These are phyloP conservation scores for Leptoteleia sp. DNA, from an alignment of 1,140 invertebrate genomes.

Conservation along the genomic window DNA sequence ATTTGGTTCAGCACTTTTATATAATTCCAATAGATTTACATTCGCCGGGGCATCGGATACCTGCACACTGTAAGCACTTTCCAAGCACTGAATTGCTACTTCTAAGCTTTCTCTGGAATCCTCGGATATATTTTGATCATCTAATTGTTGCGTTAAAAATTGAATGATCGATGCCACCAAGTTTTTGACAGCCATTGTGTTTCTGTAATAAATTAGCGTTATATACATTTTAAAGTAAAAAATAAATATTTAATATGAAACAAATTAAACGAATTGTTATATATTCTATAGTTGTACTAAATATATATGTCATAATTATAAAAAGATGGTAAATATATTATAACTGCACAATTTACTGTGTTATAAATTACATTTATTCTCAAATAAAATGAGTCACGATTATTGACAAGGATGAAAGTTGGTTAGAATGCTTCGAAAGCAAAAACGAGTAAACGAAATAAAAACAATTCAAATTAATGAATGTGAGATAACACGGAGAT, in stretches of 20 bases:
- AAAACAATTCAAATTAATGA: no score
- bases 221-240: no score
- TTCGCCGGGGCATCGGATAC: conserved; percentile 79
- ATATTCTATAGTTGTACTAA: no score
- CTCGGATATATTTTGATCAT: conserved; percentile 77
- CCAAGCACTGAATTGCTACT: conserved; percentile 92
- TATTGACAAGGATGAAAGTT: no score
- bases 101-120: conserved; percentile 91
- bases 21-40: conserved; percentile 79
- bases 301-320: no score
- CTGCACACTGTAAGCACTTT: conserved; percentile 88
- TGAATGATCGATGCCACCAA: conserved; percentile 77
- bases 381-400: no score
- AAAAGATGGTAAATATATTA: no score
- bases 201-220: neutral
- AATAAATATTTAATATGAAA: neutral
- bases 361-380: no score
- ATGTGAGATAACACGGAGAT: no score
- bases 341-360: neutral
- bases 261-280: neutral
- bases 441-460: no score
- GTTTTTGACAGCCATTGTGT: conserved; percentile 74
- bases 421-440: no score
- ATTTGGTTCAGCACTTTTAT: conserved; percentile 79
- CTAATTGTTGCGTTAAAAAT: conserved; percentile 78